Conservation (phyloP, 2,113 vertebrate species). For the human region GRCh38 chr4:124743001-124743500, state of each 20-base stretch:
- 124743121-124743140: background rate
- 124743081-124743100: constrained; percentile 41
- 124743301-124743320: background rate
- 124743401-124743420: background rate
- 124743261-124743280: background rate
- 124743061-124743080: constrained; percentile 46
- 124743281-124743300: background rate
- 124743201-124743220: background rate
- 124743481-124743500: background rate
- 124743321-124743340: background rate
- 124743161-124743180: background rate
- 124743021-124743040: constrained; percentile 37
- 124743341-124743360: background rate
- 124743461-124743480: background rate
- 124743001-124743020: constrained; percentile 35
- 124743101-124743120: background rate
- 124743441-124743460: background rate
- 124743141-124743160: background rate
- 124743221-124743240: background rate
- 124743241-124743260: background rate
- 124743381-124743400: background rate
- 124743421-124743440: background rate
- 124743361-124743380: background rate
- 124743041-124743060: constrained; percentile 21
- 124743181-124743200: background rate